Percentiles rank a stretch among this genome's conserved stretches.
phyloP scores from a whole-genome alignment of 2,113 vertebrate species.

The Bolborhynchus lineola region DNA sequence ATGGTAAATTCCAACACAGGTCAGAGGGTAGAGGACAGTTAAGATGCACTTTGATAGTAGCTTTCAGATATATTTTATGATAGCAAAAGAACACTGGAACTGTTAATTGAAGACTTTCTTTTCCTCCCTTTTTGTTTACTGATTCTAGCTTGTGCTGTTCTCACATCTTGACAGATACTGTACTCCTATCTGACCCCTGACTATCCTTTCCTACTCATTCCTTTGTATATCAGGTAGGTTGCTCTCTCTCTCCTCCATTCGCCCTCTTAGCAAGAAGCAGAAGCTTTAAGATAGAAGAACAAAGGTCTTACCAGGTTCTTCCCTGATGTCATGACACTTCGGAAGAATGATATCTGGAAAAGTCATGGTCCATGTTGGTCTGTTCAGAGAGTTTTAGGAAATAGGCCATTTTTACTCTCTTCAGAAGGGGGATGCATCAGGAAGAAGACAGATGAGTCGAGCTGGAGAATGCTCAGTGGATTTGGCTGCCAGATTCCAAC shows the following conservation, averaged over 20 bases:
- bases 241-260: not conserved
- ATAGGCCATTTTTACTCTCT: not conserved
- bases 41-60: not conserved
- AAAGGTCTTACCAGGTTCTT: not conserved
- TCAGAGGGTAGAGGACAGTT: not conserved
- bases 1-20: not conserved
- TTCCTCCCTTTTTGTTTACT: not conserved
- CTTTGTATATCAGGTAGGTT: not conserved
- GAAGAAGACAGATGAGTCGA: not conserved
- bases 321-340: not conserved
- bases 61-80: not conserved
- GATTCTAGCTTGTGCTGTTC: not conserved
- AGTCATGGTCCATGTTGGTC: not conserved
- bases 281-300: not conserved
- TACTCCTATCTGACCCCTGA: not conserved
- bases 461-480: not conserved
- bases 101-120: not conserved
- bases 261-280: not conserved
- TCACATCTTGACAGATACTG: not conserved
- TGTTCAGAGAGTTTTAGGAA: not conserved
- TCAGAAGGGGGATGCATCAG: not conserved
- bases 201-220: not conserved
- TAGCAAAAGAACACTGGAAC: not conserved
- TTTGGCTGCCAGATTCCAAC: not conserved
- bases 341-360: not conserved